Conservation (phyloP, 2,113 vertebrate species). For the Charadrius vociferus region DNA sequence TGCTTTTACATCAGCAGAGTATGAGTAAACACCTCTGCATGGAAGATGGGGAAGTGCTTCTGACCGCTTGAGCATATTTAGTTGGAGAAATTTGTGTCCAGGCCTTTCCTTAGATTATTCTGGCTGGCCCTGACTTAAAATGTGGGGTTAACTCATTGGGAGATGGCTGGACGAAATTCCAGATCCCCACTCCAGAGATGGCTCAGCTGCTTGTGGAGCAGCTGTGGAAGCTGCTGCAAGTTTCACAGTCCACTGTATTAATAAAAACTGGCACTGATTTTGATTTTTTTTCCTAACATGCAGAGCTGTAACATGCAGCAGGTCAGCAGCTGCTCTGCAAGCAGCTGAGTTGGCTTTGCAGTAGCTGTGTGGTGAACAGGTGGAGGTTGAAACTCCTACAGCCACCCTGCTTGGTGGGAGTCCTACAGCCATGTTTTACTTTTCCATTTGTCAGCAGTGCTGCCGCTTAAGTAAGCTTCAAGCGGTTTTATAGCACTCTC, state of each 20-base stretch:
- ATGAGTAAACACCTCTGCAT: background rate
- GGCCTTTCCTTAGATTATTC: background rate
- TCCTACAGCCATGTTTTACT: background rate
- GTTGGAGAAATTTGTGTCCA: background rate
- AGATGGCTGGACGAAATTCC: background rate
- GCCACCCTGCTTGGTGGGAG: background rate
- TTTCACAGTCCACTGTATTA: background rate
- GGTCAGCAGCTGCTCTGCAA: conserved; percentile 39
- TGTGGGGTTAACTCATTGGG: background rate
- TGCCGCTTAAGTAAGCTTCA: background rate
- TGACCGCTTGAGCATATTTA: background rate
- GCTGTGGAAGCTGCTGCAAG: conserved; percentile 21
- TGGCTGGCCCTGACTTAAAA: background rate
- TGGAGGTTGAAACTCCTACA: background rate
- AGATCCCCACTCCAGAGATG: background rate
- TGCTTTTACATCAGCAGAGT: background rate
- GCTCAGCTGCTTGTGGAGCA: conserved; percentile 35
- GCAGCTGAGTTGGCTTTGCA: conserved; percentile 31
- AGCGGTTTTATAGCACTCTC: background rate
- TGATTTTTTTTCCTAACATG: background rate
- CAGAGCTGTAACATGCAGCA: conserved; percentile 9
- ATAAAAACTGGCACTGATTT: conserved; percentile 1
- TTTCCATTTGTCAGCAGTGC: background rate
- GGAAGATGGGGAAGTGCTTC: background rate
- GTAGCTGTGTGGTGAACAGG: conserved; percentile 3